Base-by-base conservation (phyloP, 2,888 invertebrate species). In the Latrodectus elegans region DNA sequence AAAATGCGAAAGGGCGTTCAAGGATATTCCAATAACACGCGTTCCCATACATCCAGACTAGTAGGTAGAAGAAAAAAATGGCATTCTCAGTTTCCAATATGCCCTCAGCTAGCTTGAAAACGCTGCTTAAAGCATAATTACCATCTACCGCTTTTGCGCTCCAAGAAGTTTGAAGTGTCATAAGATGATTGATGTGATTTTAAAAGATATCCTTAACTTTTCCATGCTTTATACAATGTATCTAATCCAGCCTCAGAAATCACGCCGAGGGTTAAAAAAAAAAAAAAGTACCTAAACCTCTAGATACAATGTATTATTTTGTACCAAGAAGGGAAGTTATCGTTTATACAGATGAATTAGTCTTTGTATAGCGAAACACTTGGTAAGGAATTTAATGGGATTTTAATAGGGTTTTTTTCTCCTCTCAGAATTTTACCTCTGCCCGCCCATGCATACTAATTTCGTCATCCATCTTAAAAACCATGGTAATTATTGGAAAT, bases 331-430 rank as follows among this genome's bases (percentile, higher is more conserved):
- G 55, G 55, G 55, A 14, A 22, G 22, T 22, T 22, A 22, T 22
- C 22, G 22, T 22, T 22, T 22, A 22, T 22, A 22, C 22, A 22
- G 22, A 22, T 22, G 22, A 22, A 22, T 22, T 22, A 22, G 22
- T 55, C 55, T 55, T 55, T 14, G 15, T 55, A 55, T 14, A 14
- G 55, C 11, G 55, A 11, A 14, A 14, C 11, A 11, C 15, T 55
- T 15, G 15, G 15, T 14, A 55, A 11, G 55, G 15, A 55, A 52
- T 67, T 49, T 80, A 72, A 80, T 80, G 80, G 60, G 80, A 72
- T 80, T 80, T 80, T 80, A 80, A 80, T 80, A 55, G 60, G 80
- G 15, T 77, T 77, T 77, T 22, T 22, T 22, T 22, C n/a, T 22
- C 22, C 22, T 22, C 22, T 77, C 10, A 53, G 65, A 67, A 77